Percentiles rank a stretch among this genome's conserved stretches.
Evolutionary conservation across 2,113 vertebrate genomes (phyloP).

Genomic region (Bostrychus sinensis): DNA sequence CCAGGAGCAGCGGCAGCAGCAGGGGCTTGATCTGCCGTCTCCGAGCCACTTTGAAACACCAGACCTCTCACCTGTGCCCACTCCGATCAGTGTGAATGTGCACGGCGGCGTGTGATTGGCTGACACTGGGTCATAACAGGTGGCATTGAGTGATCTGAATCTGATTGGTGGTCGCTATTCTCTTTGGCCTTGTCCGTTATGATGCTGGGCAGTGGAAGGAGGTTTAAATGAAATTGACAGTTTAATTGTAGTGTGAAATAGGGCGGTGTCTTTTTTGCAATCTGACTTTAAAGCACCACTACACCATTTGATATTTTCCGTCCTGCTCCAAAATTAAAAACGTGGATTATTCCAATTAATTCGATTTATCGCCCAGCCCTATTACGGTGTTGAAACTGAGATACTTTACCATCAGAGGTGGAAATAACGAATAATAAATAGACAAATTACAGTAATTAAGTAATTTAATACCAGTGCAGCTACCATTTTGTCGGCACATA

Average conservation of each 20-base stretch:
- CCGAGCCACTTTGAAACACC: slow-evolving; percentile 55
- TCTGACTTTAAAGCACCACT: no score
- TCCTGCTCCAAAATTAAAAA: no score
- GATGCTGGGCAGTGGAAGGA: neutral
- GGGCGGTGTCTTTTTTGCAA: slow-evolving; percentile 31
- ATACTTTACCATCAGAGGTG: no score
- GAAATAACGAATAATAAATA: no score
- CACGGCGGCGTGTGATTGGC: slow-evolving; percentile 47
- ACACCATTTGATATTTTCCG: no score
- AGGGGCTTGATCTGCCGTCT: slow-evolving; percentile 32
- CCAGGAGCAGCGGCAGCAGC: slow-evolving; percentile 26
- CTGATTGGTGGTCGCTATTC: slow-evolving; percentile 49
- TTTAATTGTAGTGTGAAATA: slow-evolving; percentile 50
- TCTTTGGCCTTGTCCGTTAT: slow-evolving; percentile 50
- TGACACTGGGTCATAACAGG: slow-evolving; percentile 52
- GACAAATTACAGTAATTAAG: no score
- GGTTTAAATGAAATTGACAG: slow-evolving; percentile 40
- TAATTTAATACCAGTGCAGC: no score
- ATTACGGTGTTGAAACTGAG: no score
- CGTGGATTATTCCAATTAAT: no score
- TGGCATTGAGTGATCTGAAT: slow-evolving; percentile 22
- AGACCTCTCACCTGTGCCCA: slow-evolving; percentile 41
- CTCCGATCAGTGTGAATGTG: slow-evolving; percentile 36
- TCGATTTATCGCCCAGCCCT: no score
- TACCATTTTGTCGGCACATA: no score